Evolutionary conservation across 2,888 invertebrate genomes (phyloP).

Genomic region (Gastracanthus pulcherrimus): DNA sequence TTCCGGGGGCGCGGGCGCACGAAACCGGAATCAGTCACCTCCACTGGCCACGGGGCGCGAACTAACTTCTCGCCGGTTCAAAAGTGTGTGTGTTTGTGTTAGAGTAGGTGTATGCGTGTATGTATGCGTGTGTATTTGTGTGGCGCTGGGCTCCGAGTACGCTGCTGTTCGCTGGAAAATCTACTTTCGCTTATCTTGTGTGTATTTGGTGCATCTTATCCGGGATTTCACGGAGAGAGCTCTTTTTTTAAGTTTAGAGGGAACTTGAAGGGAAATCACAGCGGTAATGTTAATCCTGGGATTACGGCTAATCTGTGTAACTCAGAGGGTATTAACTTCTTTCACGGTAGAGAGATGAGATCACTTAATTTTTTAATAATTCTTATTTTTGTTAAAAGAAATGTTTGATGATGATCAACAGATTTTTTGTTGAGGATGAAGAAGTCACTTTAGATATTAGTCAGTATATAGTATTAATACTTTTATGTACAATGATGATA

Average conservation of each 20-base stretch:
- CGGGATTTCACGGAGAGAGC: neutral
- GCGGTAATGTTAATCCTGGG: neutral
- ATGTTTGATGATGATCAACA: too few relatives aligned
- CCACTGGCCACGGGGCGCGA: neutral
- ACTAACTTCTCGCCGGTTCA: slow-evolving; percentile 18
- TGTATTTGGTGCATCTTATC: neutral
- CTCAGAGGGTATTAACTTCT: too few relatives aligned
- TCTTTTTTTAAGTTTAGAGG: too few relatives aligned
- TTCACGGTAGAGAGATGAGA: too few relatives aligned
- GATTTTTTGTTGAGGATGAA: too few relatives aligned
- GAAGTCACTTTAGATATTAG: too few relatives aligned
- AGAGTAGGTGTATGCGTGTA: neutral
- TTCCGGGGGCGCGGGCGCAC: slow-evolving; percentile 8
- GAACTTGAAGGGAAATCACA: neutral
- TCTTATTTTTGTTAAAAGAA: too few relatives aligned
- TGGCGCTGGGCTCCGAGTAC: neutral
- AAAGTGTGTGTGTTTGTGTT: too few relatives aligned
- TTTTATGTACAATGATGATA: too few relatives aligned
- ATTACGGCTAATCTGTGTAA: too few relatives aligned
- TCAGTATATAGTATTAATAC: too few relatives aligned
- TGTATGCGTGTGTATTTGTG: neutral
- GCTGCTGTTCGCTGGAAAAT: neutral
- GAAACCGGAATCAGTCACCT: slow-evolving; percentile 41
- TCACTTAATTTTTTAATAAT: too few relatives aligned
- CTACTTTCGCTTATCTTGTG: neutral